Evolutionary conservation across 2,888 invertebrate genomes (phyloP).

Genomic region (Sphinx pinastri): DNA sequence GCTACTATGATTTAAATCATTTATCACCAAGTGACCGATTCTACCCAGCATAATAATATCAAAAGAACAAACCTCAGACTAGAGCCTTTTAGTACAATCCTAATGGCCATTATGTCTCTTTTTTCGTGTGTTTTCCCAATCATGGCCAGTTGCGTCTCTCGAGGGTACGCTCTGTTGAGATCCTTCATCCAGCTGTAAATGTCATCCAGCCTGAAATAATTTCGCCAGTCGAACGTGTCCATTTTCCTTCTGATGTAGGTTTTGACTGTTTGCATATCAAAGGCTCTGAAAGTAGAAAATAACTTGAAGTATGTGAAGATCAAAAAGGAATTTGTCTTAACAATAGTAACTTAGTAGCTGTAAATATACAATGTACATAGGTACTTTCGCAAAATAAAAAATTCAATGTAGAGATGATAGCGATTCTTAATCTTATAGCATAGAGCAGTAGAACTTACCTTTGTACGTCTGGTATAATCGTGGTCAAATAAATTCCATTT

Average conservation of each 20-base stretch:
- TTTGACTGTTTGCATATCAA: slow-evolving; percentile 64
- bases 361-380: too few species aligned
- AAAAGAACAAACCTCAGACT: slow-evolving; percentile 30
- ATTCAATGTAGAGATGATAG: too few species aligned
- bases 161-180: slow-evolving; percentile 67
- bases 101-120: slow-evolving; percentile 60
- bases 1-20: too few species aligned
- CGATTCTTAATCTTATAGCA: too few species aligned
- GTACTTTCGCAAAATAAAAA: too few species aligned
- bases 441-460: slow-evolving; percentile 46
- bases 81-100: slow-evolving; percentile 40
- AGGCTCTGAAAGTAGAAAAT: slow-evolving; percentile 50
- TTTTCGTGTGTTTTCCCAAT: slow-evolving; percentile 71
- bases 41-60: neutral
- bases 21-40: neutral
- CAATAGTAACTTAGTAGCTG: too few species aligned
- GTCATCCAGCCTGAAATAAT: slow-evolving; percentile 83
- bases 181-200: slow-evolving; percentile 84
- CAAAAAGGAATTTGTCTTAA: too few species aligned
- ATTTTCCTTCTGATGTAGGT: slow-evolving; percentile 61
- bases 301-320: neutral
- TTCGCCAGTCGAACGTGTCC: slow-evolving; percentile 76
- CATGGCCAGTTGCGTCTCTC: slow-evolving; percentile 59
- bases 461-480: slow-evolving; percentile 62
- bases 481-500: slow-evolving; percentile 51